Evolutionary conservation across 2,797 vertebrate genomes (phyloP).

Genomic region (Acanthis flammea): DNA sequence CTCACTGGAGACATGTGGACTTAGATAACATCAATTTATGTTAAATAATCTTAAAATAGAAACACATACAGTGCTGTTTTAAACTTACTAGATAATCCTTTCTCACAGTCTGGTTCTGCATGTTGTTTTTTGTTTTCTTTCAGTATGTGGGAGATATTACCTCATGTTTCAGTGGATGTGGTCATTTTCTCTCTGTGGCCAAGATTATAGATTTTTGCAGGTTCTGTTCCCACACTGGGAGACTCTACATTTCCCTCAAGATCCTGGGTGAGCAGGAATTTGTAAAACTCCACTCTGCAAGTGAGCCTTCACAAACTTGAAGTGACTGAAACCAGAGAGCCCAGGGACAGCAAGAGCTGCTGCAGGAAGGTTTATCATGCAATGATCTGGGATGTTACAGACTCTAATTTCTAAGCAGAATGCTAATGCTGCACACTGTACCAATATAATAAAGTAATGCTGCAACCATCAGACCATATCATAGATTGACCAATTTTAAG

Average conservation of each 20-base stretch:
- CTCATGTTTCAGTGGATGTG: neutral
- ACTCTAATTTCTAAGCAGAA: neutral
- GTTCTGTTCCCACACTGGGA: neutral
- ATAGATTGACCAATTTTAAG: neutral
- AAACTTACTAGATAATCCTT: neutral
- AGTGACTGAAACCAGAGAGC: neutral
- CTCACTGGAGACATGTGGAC: neutral
- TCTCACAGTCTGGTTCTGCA: neutral
- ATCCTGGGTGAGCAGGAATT: neutral
- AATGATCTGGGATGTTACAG: neutral
- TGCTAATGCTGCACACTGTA: neutral
- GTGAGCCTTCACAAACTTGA: neutral
- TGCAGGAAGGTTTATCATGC: neutral
- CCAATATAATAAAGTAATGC: neutral
- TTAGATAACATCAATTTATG: constrained; percentile 15
- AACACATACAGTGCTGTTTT: neutral
- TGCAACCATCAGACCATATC: neutral
- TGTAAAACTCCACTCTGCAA: neutral
- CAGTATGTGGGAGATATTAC: neutral
- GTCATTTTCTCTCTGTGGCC: neutral
- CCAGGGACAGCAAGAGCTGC: neutral
- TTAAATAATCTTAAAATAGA: constrained; percentile 43
- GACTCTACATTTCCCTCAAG: neutral
- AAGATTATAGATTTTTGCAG: neutral
- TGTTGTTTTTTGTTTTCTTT: neutral